phyloP scores from a whole-genome alignment of 2,888 invertebrate species.

The Cephus sareptanus region DNA sequence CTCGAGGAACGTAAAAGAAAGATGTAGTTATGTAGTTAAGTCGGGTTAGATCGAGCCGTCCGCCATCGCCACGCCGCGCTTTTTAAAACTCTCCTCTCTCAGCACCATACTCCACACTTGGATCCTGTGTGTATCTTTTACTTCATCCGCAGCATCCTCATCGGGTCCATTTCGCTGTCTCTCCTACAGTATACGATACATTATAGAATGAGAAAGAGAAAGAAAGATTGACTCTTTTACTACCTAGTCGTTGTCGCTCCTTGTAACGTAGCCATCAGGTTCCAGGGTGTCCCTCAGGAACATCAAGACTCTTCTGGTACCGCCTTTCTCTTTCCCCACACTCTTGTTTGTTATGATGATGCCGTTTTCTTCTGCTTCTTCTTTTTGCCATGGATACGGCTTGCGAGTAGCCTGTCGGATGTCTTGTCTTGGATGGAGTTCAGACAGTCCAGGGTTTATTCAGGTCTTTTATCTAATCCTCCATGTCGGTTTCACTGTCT shows the following conservation, averaged over 20 bases:
- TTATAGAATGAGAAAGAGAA: slow-evolving; percentile 12
- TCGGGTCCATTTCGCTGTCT: not conserved
- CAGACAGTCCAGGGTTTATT: not conserved
- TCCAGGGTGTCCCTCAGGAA: not conserved
- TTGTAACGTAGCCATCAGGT: not conserved
- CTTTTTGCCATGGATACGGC: not conserved
- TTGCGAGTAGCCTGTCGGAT: slow-evolving; percentile 6
- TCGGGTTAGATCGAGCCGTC: slow-evolving; percentile 53
- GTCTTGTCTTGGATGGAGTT: not conserved
- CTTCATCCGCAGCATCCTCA: slow-evolving; percentile 6
- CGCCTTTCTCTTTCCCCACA: not conserved
- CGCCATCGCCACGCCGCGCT: slow-evolving; percentile 53
- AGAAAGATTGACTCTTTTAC: slow-evolving; percentile 1
- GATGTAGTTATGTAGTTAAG: slow-evolving; percentile 62
- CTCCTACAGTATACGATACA: not conserved
- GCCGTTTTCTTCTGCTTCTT: not conserved
- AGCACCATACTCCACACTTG: not conserved
- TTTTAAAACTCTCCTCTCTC: slow-evolving; percentile 31
- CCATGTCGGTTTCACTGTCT: not conserved
- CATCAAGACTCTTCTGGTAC: not conserved
- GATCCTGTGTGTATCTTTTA: slow-evolving; percentile 6
- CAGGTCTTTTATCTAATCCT: not conserved
- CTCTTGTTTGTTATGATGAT: slow-evolving; percentile 12
- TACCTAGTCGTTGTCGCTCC: not conserved
- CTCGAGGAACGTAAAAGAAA: slow-evolving; percentile 56